These are phyloP conservation scores for Shinisaurus crocodilurus DNA, from an alignment of 2,113 vertebrate genomes.

Conservation along the genomic window DNA sequence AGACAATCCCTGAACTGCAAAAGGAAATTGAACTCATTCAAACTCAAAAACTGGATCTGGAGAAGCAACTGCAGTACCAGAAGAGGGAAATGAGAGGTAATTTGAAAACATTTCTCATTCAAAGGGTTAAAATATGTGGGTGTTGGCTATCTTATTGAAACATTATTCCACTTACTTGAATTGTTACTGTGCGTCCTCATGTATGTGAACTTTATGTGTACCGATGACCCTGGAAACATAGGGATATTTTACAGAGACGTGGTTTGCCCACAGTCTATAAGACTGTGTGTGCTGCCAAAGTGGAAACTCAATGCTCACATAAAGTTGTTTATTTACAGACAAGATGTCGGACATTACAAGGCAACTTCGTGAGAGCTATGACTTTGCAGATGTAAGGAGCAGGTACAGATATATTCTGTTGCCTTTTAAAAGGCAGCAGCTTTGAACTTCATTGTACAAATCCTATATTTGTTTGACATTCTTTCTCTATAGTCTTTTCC, in stretches of 20 bases:
- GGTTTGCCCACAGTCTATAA: no score
- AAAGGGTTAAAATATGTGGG: fast-evolving
- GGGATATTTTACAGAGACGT: background rate
- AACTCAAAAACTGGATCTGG: slow-evolving; percentile 81
- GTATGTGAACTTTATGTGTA: background rate
- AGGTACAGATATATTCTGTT: slow-evolving; percentile 73
- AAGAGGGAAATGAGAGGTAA: slow-evolving; percentile 90
- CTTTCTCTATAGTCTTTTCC: background rate
- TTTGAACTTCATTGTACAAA: background rate
- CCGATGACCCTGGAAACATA: background rate
- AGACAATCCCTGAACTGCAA: slow-evolving; percentile 90
- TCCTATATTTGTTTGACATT: background rate
- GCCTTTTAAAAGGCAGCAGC: background rate
- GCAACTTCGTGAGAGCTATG: slow-evolving; percentile 87
- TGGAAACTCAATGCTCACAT: slow-evolving; percentile 1
- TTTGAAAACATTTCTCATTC: background rate
- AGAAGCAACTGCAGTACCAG: slow-evolving; percentile 86
- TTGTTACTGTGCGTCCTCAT: background rate
- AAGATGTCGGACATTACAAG: slow-evolving; percentile 87
- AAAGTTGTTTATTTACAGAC: slow-evolving; percentile 73
- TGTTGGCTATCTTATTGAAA: background rate
- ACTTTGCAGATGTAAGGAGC: slow-evolving; percentile 84
- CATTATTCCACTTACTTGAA: background rate
- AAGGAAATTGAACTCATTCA: slow-evolving; percentile 90
- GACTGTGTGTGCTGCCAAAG: fast-evolving